Percentiles rank a stretch among this genome's conserved stretches.
Evolutionary conservation across 2,888 invertebrate species (phyloP).

Genomic region (Mesodorylaimus sp.): DNA sequence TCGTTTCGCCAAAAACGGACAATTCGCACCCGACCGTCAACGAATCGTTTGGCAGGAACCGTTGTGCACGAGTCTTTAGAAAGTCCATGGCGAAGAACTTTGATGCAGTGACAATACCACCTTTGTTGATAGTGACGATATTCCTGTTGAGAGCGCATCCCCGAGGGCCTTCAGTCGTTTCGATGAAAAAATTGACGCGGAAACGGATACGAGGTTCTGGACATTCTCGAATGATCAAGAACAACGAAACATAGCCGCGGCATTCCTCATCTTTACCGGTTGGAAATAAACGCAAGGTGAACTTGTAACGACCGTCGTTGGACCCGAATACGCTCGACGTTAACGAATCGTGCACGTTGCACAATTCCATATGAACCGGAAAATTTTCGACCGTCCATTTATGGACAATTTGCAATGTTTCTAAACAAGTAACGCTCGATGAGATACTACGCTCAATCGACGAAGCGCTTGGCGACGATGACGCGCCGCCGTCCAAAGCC

Average conservation of each 20-base stretch:
- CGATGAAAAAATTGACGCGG: constrained; percentile 17
- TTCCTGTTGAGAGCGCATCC: constrained; percentile 19
- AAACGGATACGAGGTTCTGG: constrained; percentile 17
- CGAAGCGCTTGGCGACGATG: too few relatives aligned
- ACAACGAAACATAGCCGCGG: constrained; percentile 17
- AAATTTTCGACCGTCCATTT: constrained; percentile 9
- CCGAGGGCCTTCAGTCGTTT: constrained; percentile 18
- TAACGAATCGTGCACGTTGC: constrained; percentile 1
- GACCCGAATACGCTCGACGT: constrained; percentile 14
- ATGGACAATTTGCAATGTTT: constrained; percentile 2
- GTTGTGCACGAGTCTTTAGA: constrained; percentile 12
- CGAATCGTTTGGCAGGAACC: constrained; percentile 15
- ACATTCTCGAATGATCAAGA: constrained; percentile 17
- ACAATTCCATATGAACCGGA: constrained; percentile 4
- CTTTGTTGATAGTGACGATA: constrained; percentile 19
- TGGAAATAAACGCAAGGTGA: constrained; percentile 18
- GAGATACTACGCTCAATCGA: background rate
- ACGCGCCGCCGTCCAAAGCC: too few relatives aligned
- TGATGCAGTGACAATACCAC: constrained; percentile 20
- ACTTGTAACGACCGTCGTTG: constrained; percentile 13
- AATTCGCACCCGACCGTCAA: constrained; percentile 15
- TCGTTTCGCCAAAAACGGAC: constrained; percentile 16
- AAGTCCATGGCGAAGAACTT: constrained; percentile 19
- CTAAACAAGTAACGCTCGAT: background rate
- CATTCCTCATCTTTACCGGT: constrained; percentile 21